A percentile compares a stretch with the other conserved stretches of the same genome.
Evolutionary conservation across 2,113 vertebrate species (phyloP).

Genomic region (Petroica traversi): DNA sequence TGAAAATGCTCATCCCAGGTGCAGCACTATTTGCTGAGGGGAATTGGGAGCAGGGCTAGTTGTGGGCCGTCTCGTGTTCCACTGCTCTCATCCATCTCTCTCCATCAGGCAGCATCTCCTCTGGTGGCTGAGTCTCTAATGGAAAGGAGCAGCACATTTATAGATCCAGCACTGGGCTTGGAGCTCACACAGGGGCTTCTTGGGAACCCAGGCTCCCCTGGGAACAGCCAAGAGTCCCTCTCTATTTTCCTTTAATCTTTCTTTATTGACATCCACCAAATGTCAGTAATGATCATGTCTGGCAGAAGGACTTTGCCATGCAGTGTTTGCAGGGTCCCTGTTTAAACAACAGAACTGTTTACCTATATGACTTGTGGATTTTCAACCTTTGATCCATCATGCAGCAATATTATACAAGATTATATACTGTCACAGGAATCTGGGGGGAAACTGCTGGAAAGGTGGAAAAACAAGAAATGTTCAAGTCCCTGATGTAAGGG

Average conservation of each 20-base stretch:
- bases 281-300: not conserved
- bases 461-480: not conserved
- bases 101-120: constrained; percentile 22
- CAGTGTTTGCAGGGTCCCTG: not conserved
- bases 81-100: constrained; percentile 19
- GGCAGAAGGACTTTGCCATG: not conserved
- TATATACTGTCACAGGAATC: not conserved
- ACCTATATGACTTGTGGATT: not conserved
- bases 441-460: not conserved
- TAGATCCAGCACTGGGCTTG: not conserved
- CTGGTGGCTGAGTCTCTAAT: not conserved
- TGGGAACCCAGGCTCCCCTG: not conserved
- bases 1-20: not conserved
- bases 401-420: not conserved
- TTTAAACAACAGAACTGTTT: not conserved
- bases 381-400: not conserved
- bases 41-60: not conserved
- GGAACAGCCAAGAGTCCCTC: not conserved
- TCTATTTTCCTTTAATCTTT: not conserved
- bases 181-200: not conserved
- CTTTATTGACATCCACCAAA: not conserved
- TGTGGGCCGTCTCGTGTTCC: not conserved
- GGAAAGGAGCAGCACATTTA: not conserved
- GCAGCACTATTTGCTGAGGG: not conserved
- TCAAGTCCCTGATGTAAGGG: not conserved